Evolutionary conservation across 2,888 invertebrate genomes (phyloP).

Genomic region (Rugalucina vietnamica): DNA sequence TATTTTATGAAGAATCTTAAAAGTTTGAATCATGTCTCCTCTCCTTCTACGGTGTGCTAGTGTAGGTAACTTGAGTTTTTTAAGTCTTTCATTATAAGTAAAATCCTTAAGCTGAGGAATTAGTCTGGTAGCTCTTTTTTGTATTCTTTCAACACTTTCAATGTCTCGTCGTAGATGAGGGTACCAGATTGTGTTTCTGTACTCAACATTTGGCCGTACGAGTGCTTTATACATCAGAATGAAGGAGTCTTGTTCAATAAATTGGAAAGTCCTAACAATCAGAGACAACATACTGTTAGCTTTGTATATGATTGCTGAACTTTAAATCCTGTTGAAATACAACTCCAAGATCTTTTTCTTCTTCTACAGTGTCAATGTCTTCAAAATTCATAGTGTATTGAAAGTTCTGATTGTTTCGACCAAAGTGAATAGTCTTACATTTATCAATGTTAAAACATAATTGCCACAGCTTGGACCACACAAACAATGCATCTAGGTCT

Average conservation of each 20-base stretch:
- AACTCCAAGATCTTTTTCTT: no score
- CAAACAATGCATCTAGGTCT: no score
- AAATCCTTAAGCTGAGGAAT: neutral
- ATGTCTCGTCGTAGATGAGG: slow-evolving; percentile 8
- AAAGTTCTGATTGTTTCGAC: no score
- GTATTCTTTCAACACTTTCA: neutral
- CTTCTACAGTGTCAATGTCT: no score
- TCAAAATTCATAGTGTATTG: no score
- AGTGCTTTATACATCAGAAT: slow-evolving; percentile 1
- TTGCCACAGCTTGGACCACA: no score
- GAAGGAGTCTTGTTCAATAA: neutral
- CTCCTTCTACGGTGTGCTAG: slow-evolving; percentile 12
- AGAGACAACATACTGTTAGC: slow-evolving; percentile 27
- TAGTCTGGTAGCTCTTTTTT: slow-evolving; percentile 1
- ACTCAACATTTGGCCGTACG: slow-evolving; percentile 11
- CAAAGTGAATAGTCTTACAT: no score
- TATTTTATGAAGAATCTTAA: slow-evolving; percentile 11
- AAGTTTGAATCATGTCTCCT: slow-evolving; percentile 12
- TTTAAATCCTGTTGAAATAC: no score
- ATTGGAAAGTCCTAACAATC: neutral
- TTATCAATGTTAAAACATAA: no score
- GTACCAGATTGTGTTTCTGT: slow-evolving; percentile 18
- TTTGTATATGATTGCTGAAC: no score
- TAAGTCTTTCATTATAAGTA: slow-evolving; percentile 10
- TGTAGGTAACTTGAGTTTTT: slow-evolving; percentile 4